Conservation (phyloP, 2,888 invertebrate genomes). For the Diploptera punctata region DNA sequence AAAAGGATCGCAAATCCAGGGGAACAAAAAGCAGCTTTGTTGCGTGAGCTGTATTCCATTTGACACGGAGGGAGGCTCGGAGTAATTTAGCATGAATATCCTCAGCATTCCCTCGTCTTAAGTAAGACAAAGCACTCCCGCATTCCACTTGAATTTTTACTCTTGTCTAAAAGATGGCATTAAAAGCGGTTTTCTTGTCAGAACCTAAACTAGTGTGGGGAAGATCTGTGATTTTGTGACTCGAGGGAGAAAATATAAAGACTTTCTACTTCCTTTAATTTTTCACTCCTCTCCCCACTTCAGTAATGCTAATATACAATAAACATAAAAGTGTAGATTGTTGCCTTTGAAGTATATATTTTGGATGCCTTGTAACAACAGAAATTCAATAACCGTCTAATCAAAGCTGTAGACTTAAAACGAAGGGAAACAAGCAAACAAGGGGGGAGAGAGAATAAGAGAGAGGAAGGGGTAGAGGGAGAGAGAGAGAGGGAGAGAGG, state of each 20-base stretch:
- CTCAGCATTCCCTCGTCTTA: neutral
- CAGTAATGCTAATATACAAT: neutral
- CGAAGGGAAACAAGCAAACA: no score
- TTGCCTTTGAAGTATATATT: neutral
- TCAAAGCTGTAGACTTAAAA: no score
- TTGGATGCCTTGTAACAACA: neutral
- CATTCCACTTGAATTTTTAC: neutral
- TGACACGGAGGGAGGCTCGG: neutral
- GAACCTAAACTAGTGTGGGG: no score
- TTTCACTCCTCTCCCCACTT: neutral
- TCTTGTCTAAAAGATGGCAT: neutral
- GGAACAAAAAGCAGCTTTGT: neutral
- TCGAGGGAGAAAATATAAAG: neutral
- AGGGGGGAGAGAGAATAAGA: no score
- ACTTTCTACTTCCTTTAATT: neutral
- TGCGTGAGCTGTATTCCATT: neutral
- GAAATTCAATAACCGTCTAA: neutral
- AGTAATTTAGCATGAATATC: constrained; percentile 8
- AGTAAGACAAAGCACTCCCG: neutral
- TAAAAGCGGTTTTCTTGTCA: neutral
- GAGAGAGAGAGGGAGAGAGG: no score
- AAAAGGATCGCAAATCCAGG: neutral
- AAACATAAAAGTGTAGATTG: neutral
- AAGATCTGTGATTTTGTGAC: neutral
- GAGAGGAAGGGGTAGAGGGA: no score